Base-by-base conservation (phyloP, 2,797 vertebrate genomes). In the Borostomias antarcticus region DNA sequence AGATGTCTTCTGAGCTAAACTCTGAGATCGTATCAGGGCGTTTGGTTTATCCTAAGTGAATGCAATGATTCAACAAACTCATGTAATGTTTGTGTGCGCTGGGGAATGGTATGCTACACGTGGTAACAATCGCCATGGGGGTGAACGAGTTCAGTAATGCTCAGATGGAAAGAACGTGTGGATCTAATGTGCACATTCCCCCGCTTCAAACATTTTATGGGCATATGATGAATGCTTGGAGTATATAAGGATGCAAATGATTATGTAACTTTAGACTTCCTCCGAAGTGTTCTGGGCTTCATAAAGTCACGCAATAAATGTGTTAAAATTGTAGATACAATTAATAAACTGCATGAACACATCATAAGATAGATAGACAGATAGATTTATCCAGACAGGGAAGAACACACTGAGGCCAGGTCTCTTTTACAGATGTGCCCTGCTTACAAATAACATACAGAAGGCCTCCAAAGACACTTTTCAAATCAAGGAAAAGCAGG, bases 31-130 rank as follows among this genome's bases (percentile, higher is more conserved):
- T 58, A 35, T 43, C 58, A 74, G 54, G 37, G 70, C 51, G 7
- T 58, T 29, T 72, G 72, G 66, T 85, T 76, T 74, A 52, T 72
- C 70, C 70, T 73, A 21, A 73, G 52, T 76, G 48, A 43, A 43
- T 53, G 1, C 29, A 50, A 67, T 53, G 19, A 67, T 71, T 15
- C 58, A 54, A 63, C 37, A 57, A 51, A 59, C 37, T 26, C 30
- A 32, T 26, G 21, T 63, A 58, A 1, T 17, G 51, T 48, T 61
- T 32, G 37, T 53, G 60, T 69, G 74, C 51, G 72, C 25, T 4
- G 72, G 69, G 63, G 68, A 74, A 67, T 4, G 19, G 40, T 15
- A 30, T 9, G 5, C 54, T 59, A 51, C 63, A 75, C 15, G 33
- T 68, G 53, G 30, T 59, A 19, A 28, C 57, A 48, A 5, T 47